Evolutionary conservation across 2,797 vertebrate species (phyloP), one percentile per base, ranked within the genome.

Genomic region (Enteromius afrohamiltoni): DNA sequence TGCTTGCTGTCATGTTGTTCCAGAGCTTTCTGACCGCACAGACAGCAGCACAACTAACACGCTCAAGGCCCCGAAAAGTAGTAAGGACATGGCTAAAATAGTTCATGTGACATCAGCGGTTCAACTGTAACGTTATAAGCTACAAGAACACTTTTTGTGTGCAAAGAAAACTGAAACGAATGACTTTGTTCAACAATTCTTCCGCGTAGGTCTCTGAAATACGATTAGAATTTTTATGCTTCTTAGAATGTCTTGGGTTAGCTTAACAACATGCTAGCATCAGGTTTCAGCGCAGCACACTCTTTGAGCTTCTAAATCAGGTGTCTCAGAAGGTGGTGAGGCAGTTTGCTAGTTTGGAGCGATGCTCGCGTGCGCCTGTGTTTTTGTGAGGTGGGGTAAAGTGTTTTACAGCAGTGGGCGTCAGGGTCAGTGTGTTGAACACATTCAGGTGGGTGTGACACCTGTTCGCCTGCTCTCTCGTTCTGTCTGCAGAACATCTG

Each of bases 361-460:
- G 60, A 42, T 71, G 53, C 68, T 47, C 71, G 26, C 49, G 40
- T 49, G 34, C 60, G 60, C 58, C 26, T 0, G 10, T 58, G 60
- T 60, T 69, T 69, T 58, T 17, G 67, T 68, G 51, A 53, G 70
- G 62, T 79, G 74, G 80, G 42, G 69, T 70, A 51, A 74, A 37
- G 10, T 79, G 70, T 83, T 77, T 71, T 83, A 84, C 83, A 82
- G 60, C 74, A 78, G 83, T 86, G 49, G 86, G 87, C 75, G 87
- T 87, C 68, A 8, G 76, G 85, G 87, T 83, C 78, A 62, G 70
- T 83, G 77, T 82, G 73, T 82, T 75, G 68, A 80, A 79, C 82
- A 86, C 79, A 83, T 75, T 87, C 60, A 42, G 83, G 83, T 88
- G 88, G 87, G 87, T 47, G 85, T 82, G 79, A 87, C 87, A 89